These are phyloP conservation scores for Euthynnus affinis DNA, from an alignment of 2,797 vertebrate species.

Conservation along the genomic window DNA sequence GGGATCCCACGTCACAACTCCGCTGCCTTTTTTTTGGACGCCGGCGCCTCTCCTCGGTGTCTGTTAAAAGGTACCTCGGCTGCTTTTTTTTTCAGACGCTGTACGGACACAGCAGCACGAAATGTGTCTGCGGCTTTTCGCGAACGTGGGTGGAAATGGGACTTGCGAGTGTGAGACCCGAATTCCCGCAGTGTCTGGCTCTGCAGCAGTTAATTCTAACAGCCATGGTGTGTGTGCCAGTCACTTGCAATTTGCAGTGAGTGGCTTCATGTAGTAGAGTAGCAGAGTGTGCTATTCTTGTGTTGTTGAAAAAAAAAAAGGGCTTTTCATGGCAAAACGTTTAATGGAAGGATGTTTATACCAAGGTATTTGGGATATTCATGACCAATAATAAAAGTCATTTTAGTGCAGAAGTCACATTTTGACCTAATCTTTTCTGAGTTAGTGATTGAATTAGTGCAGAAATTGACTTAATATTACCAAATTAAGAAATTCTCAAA, in stretches of 20 bases:
- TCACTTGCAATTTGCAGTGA: slow-evolving; percentile 55
- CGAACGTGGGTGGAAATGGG: slow-evolving; percentile 17
- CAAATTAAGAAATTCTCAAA: neutral
- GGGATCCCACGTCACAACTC: neutral
- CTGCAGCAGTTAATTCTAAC: slow-evolving; percentile 55
- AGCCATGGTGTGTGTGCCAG: slow-evolving; percentile 46
- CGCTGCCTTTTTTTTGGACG: neutral
- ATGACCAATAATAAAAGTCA: neutral
- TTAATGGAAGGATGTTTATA: neutral
- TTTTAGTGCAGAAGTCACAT: neutral
- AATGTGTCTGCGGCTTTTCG: slow-evolving; percentile 24
- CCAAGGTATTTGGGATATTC: neutral
- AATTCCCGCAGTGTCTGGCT: slow-evolving; percentile 29
- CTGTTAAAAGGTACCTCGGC: neutral
- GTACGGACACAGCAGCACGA: slow-evolving; percentile 20
- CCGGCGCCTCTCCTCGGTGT: neutral
- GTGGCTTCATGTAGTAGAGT: slow-evolving; percentile 49
- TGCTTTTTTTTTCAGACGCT: too few relatives aligned
- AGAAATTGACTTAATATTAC: neutral
- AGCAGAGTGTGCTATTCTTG: neutral
- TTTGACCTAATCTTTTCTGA: neutral
- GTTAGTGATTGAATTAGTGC: neutral
- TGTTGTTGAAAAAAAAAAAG: neutral
- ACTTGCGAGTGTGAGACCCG: neutral
- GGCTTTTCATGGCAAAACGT: neutral